phyloP scores from a whole-genome alignment of 2,113 vertebrate genomes.

The Syngnathoides biaculeatus region DNA sequence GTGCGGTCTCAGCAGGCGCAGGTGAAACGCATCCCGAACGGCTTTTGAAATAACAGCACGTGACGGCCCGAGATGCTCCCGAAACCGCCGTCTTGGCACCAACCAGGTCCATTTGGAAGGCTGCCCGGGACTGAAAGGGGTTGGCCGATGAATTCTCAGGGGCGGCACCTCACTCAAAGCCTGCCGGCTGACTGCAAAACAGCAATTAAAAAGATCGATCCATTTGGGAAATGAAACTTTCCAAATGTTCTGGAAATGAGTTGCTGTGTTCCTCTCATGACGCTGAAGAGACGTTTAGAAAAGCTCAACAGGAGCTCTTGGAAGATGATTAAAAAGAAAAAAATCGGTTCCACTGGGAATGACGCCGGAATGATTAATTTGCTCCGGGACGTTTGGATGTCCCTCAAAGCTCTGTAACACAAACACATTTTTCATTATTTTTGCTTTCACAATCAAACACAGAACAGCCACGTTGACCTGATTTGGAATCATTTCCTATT shows the following conservation, averaged over 20 bases:
- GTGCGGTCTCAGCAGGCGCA: not conserved
- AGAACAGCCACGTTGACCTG: not conserved
- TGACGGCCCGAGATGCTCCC: not conserved
- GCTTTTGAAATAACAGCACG: not conserved
- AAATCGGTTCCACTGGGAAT: not conserved
- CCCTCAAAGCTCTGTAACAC: not conserved
- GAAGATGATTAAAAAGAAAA: not conserved
- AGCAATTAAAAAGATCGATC: not conserved
- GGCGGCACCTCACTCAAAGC: not conserved
- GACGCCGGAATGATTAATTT: not conserved
- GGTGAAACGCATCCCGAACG: not conserved
- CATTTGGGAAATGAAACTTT: not conserved
- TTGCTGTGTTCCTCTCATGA: not conserved
- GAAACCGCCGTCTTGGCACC: not conserved
- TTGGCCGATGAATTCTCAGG: not conserved
- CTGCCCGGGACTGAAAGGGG: not conserved
- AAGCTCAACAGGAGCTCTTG: not conserved
- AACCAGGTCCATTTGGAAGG: not conserved
- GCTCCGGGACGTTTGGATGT: not conserved
- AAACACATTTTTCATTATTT: not conserved
- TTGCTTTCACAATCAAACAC: not conserved
- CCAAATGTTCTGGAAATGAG: not conserved
- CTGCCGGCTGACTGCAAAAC: not conserved
- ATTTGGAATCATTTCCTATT: too few relatives aligned
- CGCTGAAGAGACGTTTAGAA: not conserved